These are phyloP conservation scores for Lamproptera curius DNA, from an alignment of 2,888 invertebrate species.

Conservation along the genomic window DNA sequence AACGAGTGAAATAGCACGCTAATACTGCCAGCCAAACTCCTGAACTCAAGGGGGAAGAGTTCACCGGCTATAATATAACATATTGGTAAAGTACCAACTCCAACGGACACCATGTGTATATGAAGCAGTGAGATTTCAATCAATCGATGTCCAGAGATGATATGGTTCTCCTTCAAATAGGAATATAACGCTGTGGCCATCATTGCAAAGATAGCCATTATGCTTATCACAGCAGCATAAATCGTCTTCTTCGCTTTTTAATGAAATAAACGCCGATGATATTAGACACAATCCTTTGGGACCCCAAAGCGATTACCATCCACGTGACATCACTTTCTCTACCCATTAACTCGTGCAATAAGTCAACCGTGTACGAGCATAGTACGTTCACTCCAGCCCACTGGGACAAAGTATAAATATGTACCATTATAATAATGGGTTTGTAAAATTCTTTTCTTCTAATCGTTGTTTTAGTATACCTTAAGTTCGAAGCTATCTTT, in stretches of 20 bases:
- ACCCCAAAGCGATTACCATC: slow-evolving; percentile 27
- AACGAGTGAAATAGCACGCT: slow-evolving; percentile 36
- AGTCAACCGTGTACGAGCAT: slow-evolving; percentile 30
- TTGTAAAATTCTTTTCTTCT: slow-evolving; percentile 36
- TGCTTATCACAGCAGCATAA: slow-evolving; percentile 18
- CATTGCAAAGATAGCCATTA: slow-evolving; percentile 13
- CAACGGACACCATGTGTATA: slow-evolving; percentile 30
- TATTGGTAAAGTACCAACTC: slow-evolving; percentile 30
- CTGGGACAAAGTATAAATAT: slow-evolving; percentile 31
- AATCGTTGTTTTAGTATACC: slow-evolving; percentile 24
- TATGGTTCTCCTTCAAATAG: slow-evolving; percentile 16
- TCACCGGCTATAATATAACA: slow-evolving; percentile 31
- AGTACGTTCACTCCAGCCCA: slow-evolving; percentile 36
- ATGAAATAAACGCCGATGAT: slow-evolving; percentile 31
- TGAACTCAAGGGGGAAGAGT: slow-evolving; percentile 32
- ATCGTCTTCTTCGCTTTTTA: slow-evolving; percentile 22
- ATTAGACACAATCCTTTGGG: slow-evolving; percentile 33
- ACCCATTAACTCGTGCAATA: slow-evolving; percentile 28
- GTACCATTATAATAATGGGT: slow-evolving; percentile 36
- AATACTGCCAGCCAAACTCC: slow-evolving; percentile 37
- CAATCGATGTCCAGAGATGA: slow-evolving; percentile 20
- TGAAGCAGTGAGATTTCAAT: slow-evolving; percentile 28
- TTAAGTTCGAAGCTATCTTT: slow-evolving; percentile 1
- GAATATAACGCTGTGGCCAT: slow-evolving; percentile 19
- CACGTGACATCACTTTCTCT: slow-evolving; percentile 24